Base-by-base conservation (phyloP, 1,140 invertebrate genomes). In the Brachionus koreanus region DNA sequence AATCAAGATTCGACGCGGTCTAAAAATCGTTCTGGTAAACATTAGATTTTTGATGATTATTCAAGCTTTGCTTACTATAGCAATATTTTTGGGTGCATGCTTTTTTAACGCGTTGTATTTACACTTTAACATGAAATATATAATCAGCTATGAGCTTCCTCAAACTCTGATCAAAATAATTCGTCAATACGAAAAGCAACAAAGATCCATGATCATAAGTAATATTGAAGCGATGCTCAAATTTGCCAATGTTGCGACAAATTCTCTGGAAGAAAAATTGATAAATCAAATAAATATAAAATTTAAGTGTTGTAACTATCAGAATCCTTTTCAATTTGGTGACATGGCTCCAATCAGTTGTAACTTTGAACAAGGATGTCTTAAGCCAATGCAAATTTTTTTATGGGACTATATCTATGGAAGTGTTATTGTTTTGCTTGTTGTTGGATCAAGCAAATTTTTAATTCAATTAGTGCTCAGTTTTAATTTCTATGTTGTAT, bases 371-470 rank as follows among this genome's bases (percentile, higher is more conserved):
- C 76, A 43, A 79, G 76, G 49, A n/a, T 79, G 76, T 12, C 33
- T 79, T 3, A 79, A 49, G 19, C 76, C 76, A n/a, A 61, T 79
- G 49, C 76, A 79, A 43, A 35, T 61, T 12, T 79, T 79, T 79
- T 7, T 65, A 13, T 79, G 76, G 76, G 16, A 79, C 57, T 79
- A 61, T 43, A 19, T 61, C 7, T 79, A 79, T 43, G 29, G 33
- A 19, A 39, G 35, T 23, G 49, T 79, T 10, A 65, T 79, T 37
- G 33, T 79, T 19, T 19, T 79, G 10, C 19, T 79, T 12, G 52
- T 79, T 42, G 6, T 79, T 43, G 61, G 35, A 7, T 57, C 61
- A 19, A 37, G 52, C 19, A 79, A 79, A 79, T 79, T 63, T 42
- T 39, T 69, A 12, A 69, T 69, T 16, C 65, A 69, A 39, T 16